Evolutionary conservation across 92 coral and sea anemone species (phyloP).

Genomic region (Parazoanthus swiftii): DNA sequence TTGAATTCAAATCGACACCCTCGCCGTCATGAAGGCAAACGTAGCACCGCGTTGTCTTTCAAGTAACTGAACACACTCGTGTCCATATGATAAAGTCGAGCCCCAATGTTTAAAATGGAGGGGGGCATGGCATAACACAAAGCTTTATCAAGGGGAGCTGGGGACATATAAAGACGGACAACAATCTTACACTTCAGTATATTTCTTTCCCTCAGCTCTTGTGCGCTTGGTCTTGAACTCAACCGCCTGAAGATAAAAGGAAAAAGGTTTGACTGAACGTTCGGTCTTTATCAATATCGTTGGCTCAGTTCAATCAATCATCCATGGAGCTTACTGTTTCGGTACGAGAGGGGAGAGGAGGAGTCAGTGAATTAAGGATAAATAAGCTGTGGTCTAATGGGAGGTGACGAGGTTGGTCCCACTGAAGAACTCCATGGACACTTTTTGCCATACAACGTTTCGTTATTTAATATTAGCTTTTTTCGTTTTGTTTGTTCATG

Average conservation of each 20-base stretch:
- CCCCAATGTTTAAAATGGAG: not conserved
- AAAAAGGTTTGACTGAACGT: not conserved
- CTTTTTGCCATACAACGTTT: not conserved
- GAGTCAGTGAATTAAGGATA: not conserved
- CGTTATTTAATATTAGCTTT: no score
- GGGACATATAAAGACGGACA: not conserved
- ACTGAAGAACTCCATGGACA: not conserved
- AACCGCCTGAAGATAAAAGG: slow-evolving; percentile 70
- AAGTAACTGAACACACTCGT: no score
- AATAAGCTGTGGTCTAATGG: not conserved
- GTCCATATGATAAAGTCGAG: no score
- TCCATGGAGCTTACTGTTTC: not conserved
- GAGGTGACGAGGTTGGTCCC: not conserved
- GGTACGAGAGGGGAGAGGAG: not conserved
- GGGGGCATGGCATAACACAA: not conserved
- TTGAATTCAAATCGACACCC: no score
- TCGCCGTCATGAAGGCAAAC: no score
- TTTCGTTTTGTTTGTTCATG: no score
- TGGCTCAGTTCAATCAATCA: not conserved
- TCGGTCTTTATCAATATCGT: not conserved
- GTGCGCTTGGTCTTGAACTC: slow-evolving; percentile 92
- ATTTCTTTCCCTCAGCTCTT: slow-evolving; percentile 94
- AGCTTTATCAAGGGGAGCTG: not conserved
- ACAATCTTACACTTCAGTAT: slow-evolving; percentile 74
- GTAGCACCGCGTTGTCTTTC: no score